Percentiles rank a stretch among this genome's conserved stretches.
Evolutionary conservation across 2,113 vertebrate species (phyloP).

Genomic region (Garra rufa): DNA sequence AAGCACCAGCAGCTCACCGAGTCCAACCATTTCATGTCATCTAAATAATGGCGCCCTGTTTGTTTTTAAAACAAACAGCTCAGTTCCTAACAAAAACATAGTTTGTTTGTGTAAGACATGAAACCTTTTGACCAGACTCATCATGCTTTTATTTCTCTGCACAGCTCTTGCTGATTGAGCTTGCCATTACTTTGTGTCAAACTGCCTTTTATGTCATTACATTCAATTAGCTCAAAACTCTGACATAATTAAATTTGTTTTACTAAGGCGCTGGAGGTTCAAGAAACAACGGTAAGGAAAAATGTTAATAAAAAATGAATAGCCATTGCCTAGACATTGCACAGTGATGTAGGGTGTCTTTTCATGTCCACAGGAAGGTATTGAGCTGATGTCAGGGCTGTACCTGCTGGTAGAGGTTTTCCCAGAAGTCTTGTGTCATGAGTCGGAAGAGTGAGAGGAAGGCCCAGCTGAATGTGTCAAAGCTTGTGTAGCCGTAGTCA

Average conservation of each 20-base stretch:
- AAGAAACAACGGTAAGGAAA: background rate
- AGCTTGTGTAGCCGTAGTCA: constrained; percentile 96
- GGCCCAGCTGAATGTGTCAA: constrained; percentile 97
- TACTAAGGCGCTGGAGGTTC: background rate
- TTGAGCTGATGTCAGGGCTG: constrained; percentile 5
- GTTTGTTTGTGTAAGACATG: too few species aligned
- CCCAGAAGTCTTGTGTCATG: constrained; percentile 99
- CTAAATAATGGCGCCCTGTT: too few species aligned
- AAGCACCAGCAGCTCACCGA: too few species aligned
- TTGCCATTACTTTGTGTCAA: background rate
- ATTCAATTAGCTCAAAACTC: background rate
- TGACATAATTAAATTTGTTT: background rate
- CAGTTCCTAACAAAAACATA: too few species aligned
- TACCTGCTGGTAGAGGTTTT: constrained; percentile 97
- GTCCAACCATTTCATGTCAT: too few species aligned
- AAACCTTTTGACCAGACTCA: background rate
- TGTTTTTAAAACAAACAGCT: too few species aligned
- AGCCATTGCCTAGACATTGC: background rate
- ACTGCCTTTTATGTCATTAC: background rate
- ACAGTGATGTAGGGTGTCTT: background rate
- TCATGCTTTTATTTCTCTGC: background rate
- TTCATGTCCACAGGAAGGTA: background rate
- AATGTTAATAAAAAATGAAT: background rate
- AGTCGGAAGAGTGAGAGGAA: constrained; percentile 97
- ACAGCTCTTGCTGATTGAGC: background rate